Percentiles rank a stretch among this genome's conserved stretches.
Conservation (phyloP, 2,888 invertebrate genomes). For the Hirtodrosophila alboralis region DNA sequence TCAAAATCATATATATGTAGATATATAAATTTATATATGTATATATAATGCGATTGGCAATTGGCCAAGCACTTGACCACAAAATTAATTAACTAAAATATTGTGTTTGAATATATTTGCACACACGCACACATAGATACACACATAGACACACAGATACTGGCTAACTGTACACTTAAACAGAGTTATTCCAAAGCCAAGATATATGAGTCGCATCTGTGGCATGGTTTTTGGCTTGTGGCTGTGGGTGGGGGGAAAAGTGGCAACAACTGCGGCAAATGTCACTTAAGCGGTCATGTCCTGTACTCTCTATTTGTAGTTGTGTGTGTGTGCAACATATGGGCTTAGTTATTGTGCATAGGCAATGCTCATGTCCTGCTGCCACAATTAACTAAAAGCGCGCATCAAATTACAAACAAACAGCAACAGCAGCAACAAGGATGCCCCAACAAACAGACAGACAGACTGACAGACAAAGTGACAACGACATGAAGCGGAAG, state of each 20-base stretch:
- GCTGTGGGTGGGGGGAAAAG: not conserved
- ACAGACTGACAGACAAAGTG: constrained; percentile 45
- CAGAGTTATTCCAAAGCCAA: constrained; percentile 39
- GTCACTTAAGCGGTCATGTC: constrained; percentile 62
- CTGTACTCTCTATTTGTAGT: constrained; percentile 33
- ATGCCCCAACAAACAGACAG: constrained; percentile 26
- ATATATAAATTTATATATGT: not conserved
- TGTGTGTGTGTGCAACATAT: constrained; percentile 38
- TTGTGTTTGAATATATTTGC: constrained; percentile 33
- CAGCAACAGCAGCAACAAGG: constrained; percentile 36
- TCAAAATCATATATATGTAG: constrained; percentile 16
- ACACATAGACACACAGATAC: constrained; percentile 1
- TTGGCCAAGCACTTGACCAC: constrained; percentile 55
- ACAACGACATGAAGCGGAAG: constrained; percentile 73
- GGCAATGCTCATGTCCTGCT: constrained; percentile 72
- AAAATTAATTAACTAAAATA: constrained; percentile 78
- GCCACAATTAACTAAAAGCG: constrained; percentile 79
- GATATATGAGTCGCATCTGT: constrained; percentile 55
- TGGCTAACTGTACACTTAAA: constrained; percentile 34
- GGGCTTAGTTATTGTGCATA: constrained; percentile 68
- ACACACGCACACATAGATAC: constrained; percentile 26
- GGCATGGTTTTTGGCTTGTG: constrained; percentile 5
- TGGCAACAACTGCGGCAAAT: constrained; percentile 60
- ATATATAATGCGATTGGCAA: constrained; percentile 5
- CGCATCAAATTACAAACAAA: constrained; percentile 78